phyloP scores from a whole-genome alignment of 1,140 invertebrate genomes.

The Dinoponera quadriceps region DNA sequence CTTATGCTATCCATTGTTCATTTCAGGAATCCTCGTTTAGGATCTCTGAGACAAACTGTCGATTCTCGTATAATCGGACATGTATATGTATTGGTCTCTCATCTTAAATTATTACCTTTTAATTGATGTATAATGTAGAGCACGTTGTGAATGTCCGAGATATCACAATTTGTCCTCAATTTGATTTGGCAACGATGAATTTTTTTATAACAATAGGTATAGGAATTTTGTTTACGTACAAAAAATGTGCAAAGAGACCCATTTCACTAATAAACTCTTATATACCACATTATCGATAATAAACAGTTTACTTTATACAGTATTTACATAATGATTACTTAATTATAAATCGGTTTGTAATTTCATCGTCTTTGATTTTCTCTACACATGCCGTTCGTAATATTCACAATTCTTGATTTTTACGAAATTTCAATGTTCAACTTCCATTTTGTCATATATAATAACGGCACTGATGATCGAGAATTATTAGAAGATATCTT shows the following conservation, averaged over 20 bases:
- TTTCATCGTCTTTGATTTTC: conserved; percentile 58
- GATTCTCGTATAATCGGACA: conserved; percentile 70
- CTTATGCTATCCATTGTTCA: conserved; percentile 71
- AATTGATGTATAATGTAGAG: background rate
- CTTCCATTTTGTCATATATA: background rate
- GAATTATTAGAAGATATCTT: conserved; percentile 7
- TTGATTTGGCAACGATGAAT: background rate
- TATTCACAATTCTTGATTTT: background rate
- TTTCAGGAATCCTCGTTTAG: conserved; percentile 76
- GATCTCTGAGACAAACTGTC: conserved; percentile 79
- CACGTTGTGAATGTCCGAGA: background rate
- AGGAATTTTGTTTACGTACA: conserved; percentile 24
- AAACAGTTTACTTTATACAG: conserved; percentile 83
- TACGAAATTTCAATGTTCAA: background rate
- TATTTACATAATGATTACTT: conserved; percentile 81
- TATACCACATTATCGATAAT: conserved; percentile 75
- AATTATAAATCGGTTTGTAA: conserved; percentile 70
- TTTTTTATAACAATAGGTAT: conserved; percentile 27
- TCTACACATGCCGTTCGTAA: conserved; percentile 16
- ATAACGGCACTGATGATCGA: conserved; percentile 17
- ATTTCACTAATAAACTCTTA: conserved; percentile 72
- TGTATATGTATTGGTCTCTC: conserved; percentile 73
- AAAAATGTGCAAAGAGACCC: conserved; percentile 64
- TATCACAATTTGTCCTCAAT: conserved; percentile 39
- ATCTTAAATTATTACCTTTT: conserved; percentile 60